Conservation (phyloP, 2,888 invertebrate genomes). For the Meta bourneti region DNA sequence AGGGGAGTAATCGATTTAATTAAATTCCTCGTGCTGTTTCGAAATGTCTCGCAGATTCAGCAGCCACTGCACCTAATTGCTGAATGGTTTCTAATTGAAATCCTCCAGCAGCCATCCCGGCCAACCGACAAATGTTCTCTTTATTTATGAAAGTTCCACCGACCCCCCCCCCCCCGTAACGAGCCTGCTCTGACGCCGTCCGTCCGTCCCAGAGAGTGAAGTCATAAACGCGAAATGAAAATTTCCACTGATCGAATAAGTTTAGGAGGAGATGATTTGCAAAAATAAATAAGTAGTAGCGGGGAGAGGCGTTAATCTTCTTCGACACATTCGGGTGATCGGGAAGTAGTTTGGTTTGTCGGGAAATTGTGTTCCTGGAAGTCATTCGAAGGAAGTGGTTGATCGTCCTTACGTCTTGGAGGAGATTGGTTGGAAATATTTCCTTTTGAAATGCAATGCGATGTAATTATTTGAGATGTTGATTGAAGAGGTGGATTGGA, state of each 20-base stretch:
- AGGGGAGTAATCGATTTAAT: constrained; percentile 24
- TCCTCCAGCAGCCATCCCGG: not conserved
- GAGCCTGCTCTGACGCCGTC: too few species aligned
- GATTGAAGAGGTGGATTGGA: too few species aligned
- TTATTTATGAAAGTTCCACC: not conserved
- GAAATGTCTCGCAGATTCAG: constrained; percentile 1
- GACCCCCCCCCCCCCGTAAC: too few species aligned
- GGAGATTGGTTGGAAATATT: not conserved
- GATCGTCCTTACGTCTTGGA: not conserved
- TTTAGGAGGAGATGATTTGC: not conserved
- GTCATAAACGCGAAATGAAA: not conserved
- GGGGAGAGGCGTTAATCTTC: not conserved
- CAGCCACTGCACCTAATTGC: not conserved
- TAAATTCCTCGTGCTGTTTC: constrained; percentile 27
- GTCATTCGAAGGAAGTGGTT: not conserved
- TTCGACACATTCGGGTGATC: not conserved
- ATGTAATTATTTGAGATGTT: too few species aligned
- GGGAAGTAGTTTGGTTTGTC: not conserved
- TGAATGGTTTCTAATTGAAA: constrained; percentile 35
- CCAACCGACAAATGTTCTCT: not conserved
- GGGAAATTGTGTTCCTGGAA: too few species aligned
- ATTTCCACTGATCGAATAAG: not conserved
- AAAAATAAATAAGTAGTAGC: not conserved
- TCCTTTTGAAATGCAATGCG: too few species aligned
- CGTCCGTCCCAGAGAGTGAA: not conserved